Evolutionary conservation across 1,140 invertebrate species (phyloP).

Genomic region (Ostrea edulis): DNA sequence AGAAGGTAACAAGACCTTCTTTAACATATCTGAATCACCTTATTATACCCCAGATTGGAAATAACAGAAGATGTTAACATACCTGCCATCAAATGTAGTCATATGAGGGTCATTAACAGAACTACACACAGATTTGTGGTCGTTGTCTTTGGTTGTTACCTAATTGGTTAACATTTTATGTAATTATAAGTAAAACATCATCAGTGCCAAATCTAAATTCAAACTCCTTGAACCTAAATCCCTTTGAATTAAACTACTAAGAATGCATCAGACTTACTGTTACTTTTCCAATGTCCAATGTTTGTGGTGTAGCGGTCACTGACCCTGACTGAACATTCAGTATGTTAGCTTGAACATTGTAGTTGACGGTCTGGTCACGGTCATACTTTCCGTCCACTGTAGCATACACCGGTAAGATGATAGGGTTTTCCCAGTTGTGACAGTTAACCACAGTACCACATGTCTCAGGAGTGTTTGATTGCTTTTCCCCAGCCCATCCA

Average conservation of each 20-base stretch:
- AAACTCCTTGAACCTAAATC: not conserved
- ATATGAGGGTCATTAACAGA: constrained; percentile 75
- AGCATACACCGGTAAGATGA: constrained; percentile 63
- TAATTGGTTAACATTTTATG: constrained; percentile 19
- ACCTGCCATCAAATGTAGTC: constrained; percentile 72
- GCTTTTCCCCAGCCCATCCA: constrained; percentile 51
- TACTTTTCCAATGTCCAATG: constrained; percentile 46
- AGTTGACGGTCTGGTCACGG: constrained; percentile 43
- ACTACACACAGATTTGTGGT: constrained; percentile 64
- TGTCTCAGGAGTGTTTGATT: constrained; percentile 16
- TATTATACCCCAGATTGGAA: not conserved
- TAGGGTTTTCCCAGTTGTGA: constrained; percentile 59
- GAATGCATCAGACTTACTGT: constrained; percentile 11
- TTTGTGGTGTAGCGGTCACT: constrained; percentile 41
- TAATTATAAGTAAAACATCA: not conserved
- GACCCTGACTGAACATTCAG: constrained; percentile 35
- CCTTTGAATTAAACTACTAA: not conserved
- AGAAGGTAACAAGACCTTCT: not conserved
- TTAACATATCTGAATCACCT: not conserved
- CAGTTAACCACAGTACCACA: constrained; percentile 59
- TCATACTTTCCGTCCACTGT: constrained; percentile 65
- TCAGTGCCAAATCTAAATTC: not conserved
- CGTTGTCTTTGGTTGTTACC: constrained; percentile 65
- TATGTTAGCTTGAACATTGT: constrained; percentile 53
- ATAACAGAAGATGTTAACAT: not conserved